Evolutionary conservation across 2,113 vertebrate genomes (phyloP), one percentile per base, ranked within the genome.

Genomic region (Otocyon megalotis): DNA sequence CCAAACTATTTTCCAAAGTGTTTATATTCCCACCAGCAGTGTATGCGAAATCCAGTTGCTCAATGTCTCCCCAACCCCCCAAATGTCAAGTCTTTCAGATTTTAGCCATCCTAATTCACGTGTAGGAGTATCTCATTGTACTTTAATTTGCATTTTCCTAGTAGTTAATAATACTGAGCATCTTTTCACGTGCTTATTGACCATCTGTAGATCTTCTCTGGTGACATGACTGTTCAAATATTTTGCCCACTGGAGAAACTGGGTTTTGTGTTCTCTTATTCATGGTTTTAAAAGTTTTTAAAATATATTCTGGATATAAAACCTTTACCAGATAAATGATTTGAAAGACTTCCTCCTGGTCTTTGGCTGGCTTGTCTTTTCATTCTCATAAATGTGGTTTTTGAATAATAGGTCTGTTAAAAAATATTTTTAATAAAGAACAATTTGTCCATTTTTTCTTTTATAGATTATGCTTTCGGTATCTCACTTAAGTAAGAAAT

Each of bases 381-480:
- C 10, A 72, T 71, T 85, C 79, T 88, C 67, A 56, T 63, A 93
- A 72, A 43, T 53, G 32, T 80, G 37, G 43, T 65, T 90, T 93
- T 28, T 69, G 14, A 19, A 60, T 35, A n/a, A 6, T 62, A 85
- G 8, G 26, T 28, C 9, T 88, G 74, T 30, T 12, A n/a, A 77
- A 76, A 50, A 30, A 50, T 77, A 77, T 48, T 81, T 89, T 86
- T 81, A 80, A 50, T 54, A 4, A 65, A 72, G 17, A 28, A 60
- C 54, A 95, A 35, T 69, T 65, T 92, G 65, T 77, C 67, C 56
- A 48, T 84, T 81, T 90, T 60, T 71, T 88, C 82, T 77, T 83
- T 88, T 71, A 87, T 26, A 32, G 50, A 28, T 32, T 76, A 22
- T 84, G 60, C 60, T 84, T 87, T 96, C 17, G 58, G 16, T 54